Conservation (phyloP, 2,797 vertebrate species). For the Sciurus vulgaris region DNA sequence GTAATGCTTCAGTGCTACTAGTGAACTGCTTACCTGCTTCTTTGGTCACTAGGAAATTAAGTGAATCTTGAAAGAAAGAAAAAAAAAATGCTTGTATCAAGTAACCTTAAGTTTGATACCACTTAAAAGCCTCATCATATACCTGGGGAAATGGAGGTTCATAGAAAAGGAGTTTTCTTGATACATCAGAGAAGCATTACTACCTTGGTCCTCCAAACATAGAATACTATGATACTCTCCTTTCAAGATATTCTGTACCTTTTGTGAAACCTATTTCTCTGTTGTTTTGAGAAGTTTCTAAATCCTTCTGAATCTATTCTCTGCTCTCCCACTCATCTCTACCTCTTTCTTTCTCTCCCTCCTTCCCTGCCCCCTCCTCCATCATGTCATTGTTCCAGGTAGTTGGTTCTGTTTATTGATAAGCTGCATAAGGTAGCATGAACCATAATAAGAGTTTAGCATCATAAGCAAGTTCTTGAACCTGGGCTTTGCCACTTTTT, state of each 20-base stretch:
- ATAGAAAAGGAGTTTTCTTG: background rate
- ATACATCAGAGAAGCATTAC: background rate
- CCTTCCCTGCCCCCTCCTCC: background rate
- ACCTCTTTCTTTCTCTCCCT: too few relatives aligned
- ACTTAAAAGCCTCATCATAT: background rate
- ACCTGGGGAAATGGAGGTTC: background rate
- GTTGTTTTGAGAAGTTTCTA: background rate
- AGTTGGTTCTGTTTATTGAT: background rate
- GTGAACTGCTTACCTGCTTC: too few relatives aligned
- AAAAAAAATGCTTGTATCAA: background rate
- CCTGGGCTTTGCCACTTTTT: background rate
- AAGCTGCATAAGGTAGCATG: background rate
- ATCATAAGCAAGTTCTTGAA: background rate
- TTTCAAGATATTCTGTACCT: background rate
- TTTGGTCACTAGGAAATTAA: too few relatives aligned
- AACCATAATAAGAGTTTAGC: background rate
- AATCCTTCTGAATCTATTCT: background rate
- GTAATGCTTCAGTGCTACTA: too few relatives aligned
- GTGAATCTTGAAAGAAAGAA: background rate
- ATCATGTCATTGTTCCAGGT: background rate
- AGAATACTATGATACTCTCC: background rate
- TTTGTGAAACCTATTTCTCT: background rate
- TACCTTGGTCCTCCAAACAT: background rate
- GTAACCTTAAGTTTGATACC: background rate
- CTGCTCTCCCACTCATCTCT: too few relatives aligned